Evolutionary conservation across 1,140 invertebrate genomes (phyloP).

Genomic region (Drosophila mauritiana): DNA sequence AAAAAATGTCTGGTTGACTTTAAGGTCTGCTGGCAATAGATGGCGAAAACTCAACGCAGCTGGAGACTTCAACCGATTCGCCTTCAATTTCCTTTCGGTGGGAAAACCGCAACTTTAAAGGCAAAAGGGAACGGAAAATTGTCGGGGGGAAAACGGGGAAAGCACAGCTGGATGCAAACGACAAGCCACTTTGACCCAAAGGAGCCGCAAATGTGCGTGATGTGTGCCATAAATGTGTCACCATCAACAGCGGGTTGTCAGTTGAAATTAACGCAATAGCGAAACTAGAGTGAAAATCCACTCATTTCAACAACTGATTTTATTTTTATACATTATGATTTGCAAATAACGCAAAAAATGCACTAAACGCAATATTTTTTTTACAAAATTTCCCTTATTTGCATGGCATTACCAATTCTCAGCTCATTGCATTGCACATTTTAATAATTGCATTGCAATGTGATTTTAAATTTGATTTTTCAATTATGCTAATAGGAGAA

Average conservation of each 20-base stretch:
- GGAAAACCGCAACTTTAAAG: slow-evolving; percentile 3
- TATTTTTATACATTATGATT: not conserved
- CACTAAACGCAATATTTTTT: not conserved
- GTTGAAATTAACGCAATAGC: slow-evolving; percentile 1
- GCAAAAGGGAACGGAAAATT: slow-evolving; percentile 3
- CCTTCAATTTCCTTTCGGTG: slow-evolving; percentile 19
- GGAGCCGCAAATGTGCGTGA: slow-evolving; percentile 42
- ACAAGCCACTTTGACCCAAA: slow-evolving; percentile 44
- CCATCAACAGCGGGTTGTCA: slow-evolving; percentile 24
- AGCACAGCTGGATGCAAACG: slow-evolving; percentile 22
- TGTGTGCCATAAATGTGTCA: slow-evolving; percentile 21
- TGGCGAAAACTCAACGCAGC: slow-evolving; percentile 48
- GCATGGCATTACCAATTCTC: slow-evolving; percentile 21
- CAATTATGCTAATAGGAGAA: slow-evolving; percentile 10
- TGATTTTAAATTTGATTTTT: slow-evolving; percentile 18
- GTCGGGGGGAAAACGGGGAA: not conserved
- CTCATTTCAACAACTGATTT: not conserved
- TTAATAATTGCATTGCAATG: slow-evolving; percentile 15
- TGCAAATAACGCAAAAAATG: not conserved
- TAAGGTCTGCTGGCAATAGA: slow-evolving; percentile 36
- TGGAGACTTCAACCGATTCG: slow-evolving; percentile 40
- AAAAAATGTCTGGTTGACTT: slow-evolving; percentile 11
- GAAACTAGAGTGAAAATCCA: not conserved
- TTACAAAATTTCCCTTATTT: slow-evolving; percentile 7
- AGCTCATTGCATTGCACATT: slow-evolving; percentile 27